Conservation (phyloP, 2,888 invertebrate species). For the Scotopteryx bipunctaria region DNA sequence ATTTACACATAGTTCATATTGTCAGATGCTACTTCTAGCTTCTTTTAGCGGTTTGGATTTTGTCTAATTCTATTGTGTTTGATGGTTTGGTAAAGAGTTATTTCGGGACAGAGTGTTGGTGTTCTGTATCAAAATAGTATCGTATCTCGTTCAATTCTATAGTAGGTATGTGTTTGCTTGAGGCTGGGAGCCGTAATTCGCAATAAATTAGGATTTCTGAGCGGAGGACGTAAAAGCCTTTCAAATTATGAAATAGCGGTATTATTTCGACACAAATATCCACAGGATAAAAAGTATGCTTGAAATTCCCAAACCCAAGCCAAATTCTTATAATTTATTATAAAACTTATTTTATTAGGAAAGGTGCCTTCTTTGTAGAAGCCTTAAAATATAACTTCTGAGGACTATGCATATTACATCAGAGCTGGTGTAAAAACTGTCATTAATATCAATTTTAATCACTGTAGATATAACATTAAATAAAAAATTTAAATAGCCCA, state of each 20-base stretch:
- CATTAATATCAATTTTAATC: not conserved
- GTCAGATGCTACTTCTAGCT: too few species aligned
- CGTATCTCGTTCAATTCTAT: too few species aligned
- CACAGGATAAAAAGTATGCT: conserved; percentile 29
- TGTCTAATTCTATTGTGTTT: too few species aligned
- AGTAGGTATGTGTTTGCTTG: too few species aligned
- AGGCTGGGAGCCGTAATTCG: not conserved
- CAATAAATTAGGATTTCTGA: conserved; percentile 2
- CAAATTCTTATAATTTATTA: conserved; percentile 42
- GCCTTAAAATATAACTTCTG: conserved; percentile 13
- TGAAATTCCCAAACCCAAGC: conserved; percentile 22
- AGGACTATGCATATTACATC: not conserved
- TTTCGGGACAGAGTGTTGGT: too few species aligned
- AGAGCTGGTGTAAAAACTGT: not conserved
- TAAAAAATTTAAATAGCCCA: too few species aligned
- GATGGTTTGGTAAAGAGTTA: too few species aligned
- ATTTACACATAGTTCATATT: too few species aligned
- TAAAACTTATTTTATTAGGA: conserved; percentile 47
- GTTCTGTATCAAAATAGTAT: too few species aligned
- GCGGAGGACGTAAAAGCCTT: not conserved
- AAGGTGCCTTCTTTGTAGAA: conserved; percentile 27
- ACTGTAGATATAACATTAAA: too few species aligned
- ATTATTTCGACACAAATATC: conserved; percentile 24
- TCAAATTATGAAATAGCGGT: conserved; percentile 2
- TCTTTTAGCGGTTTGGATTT: too few species aligned